Base-by-base conservation (phyloP, 92 coral and sea anemone genomes). In the Diadumene lineata region DNA sequence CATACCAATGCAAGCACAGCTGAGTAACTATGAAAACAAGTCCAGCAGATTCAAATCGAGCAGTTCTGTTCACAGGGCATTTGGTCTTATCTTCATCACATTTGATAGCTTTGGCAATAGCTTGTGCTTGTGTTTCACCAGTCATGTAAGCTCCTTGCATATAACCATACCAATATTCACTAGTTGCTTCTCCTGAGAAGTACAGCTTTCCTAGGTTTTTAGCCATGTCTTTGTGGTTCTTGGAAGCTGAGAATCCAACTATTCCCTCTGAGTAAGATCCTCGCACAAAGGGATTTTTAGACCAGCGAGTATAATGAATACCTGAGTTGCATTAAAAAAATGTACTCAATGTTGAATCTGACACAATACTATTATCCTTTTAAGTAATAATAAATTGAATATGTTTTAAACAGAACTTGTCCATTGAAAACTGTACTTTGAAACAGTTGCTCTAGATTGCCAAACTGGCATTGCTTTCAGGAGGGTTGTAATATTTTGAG, bases 121-220 rank as follows among this genome's bases (percentile, higher is more conserved):
- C 24, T 34, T 55, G 51, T 4, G 75, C 75, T 58, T 22, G 51
- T 8, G 17, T 70, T 18, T 30, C 75, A 6, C 75, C 75, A 0
- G 63, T 50, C 2, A 11, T 6, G 23, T 70, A 70, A 8, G 75
- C 75, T 3, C 75, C 75, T 31, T 70, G 75, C 50, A 58, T 43
- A 26, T 27, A 70, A 2, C 75, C 75, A 0, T 43, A 31, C 75
- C 75, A 70, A 26, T n/a, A 11, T 21, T 55, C 44, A 0, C 34
- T 18, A 25, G 60, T 34, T 17, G 64, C 64, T 25, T 70, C 75
- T 15, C 75, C 75, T 25, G 75, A 56, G 50, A 70, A 70, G 64
- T 50, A 70, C 58, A 70, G 43, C 18, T 34, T 31, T 23, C 60
- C 60, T 0, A 70, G 28, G 64, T 70, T 70, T 31, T 58, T 58